Base-by-base conservation (phyloP, 2,888 invertebrate genomes). In the Melolontha melolontha region DNA sequence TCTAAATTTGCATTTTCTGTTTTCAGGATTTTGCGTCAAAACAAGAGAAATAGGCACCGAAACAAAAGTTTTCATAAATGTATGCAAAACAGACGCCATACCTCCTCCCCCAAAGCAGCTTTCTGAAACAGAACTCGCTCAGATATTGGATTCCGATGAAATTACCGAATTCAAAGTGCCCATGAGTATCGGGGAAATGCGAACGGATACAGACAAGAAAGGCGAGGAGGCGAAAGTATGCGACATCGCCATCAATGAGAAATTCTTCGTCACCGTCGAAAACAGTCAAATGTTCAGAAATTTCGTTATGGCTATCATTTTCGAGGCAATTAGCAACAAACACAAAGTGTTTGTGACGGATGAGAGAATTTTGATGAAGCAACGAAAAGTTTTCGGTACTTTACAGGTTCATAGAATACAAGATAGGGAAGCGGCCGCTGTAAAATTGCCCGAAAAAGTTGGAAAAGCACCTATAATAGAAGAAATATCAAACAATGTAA, bases 151-250 rank as follows among this genome's bases (percentile, higher is more conserved):
- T 0, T 68, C 74, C 0, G 87, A 89, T 65, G 90, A 91, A 57
- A 85, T 86, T 55, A 89, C 91, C 0, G 88, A 88, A 52, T 96
- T 90, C 81, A 86, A 92, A 70, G 90, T 97, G 50, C 96, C 96
- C 0, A 93, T 97, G 93, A 96, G 96, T 80, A 91, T 97, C 72
- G 95, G 95, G 0, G 92, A 92, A 78, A 89, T 92, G 4, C 90
- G 92, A 74, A 86, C 87, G 5, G 95, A 94, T 77, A 83, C 85
- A 17, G 96, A 96, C 80, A 95, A 94, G 81, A 81, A 81, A 71
- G 92, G 93, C 34, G 85, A 87, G 17, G 88, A 89, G 0, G 91
- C 92, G 41, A 88, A 89, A 67, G 93, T 90, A 0, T 94, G 92
- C 79, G 96, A 97, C 82, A 89, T 97, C 29, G 93, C 94, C 1